Conservation (phyloP, 2,113 vertebrate species). For the Amphiprion ocellaris region DNA sequence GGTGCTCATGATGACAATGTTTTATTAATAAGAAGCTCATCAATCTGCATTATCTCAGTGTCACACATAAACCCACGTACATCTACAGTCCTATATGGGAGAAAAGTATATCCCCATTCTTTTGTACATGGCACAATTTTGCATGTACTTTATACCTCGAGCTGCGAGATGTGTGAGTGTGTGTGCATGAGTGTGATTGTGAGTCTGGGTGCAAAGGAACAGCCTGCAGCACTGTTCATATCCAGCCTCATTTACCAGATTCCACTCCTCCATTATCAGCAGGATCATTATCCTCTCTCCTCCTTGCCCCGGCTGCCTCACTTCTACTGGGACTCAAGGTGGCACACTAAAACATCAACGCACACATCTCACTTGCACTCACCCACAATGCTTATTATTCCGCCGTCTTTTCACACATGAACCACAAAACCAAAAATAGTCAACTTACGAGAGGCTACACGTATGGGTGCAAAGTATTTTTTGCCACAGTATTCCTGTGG, state of each 20-base stretch:
- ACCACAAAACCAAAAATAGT: constrained; percentile 34
- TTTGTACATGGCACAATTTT: constrained; percentile 44
- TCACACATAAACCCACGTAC: constrained; percentile 20
- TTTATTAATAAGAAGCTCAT: constrained; percentile 60
- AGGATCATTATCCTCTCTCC: constrained; percentile 71
- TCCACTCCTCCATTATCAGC: constrained; percentile 74
- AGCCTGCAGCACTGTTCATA: constrained; percentile 72
- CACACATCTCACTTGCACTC: constrained; percentile 5
- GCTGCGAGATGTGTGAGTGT: constrained; percentile 31
- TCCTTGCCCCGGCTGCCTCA: constrained; percentile 44
- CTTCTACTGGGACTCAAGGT: constrained; percentile 52
- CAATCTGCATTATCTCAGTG: constrained; percentile 5
- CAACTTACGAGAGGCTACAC: background rate
- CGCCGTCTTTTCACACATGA: constrained; percentile 1
- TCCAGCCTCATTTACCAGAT: constrained; percentile 72
- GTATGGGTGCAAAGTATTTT: background rate
- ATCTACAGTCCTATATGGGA: background rate
- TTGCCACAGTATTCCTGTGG: background rate
- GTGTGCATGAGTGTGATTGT: background rate
- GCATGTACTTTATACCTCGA: constrained; percentile 25
- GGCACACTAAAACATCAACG: constrained; percentile 52
- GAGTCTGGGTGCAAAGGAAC: constrained; percentile 58
- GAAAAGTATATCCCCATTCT: constrained; percentile 13
- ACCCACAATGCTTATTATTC: constrained; percentile 31
- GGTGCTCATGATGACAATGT: constrained; percentile 33